Conservation (phyloP, 2,888 invertebrate species). For the Caenorhabditis doughertyi region DNA sequence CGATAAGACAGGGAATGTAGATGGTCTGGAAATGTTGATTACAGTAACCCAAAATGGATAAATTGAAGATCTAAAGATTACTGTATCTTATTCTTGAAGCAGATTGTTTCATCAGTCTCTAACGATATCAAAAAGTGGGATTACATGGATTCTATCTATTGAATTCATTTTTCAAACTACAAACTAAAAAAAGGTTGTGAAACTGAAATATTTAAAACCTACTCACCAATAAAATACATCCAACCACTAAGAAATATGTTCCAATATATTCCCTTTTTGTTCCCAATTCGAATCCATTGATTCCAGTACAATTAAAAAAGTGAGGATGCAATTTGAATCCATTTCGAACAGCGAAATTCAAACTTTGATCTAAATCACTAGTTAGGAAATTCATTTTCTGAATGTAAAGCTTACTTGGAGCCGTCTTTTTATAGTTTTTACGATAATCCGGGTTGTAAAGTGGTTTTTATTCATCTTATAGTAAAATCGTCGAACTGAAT, state of each 20-base stretch:
- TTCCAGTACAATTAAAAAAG: slow-evolving; percentile 11
- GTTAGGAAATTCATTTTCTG: slow-evolving; percentile 14
- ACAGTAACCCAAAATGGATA: no score
- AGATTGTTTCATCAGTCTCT: no score
- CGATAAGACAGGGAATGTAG: slow-evolving; percentile 56
- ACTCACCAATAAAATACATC: slow-evolving; percentile 45
- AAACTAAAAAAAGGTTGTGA: background rate
- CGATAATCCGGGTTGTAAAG: background rate
- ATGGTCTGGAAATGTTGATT: slow-evolving; percentile 40
- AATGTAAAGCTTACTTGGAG: no score
- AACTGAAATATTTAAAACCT: background rate
- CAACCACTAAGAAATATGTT: slow-evolving; percentile 39
- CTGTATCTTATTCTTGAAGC: no score
- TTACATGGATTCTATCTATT: no score
- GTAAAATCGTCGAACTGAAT: background rate
- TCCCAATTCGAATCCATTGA: slow-evolving; percentile 34
- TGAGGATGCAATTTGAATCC: slow-evolving; percentile 10
- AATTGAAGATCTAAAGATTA: no score
- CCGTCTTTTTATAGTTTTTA: background rate
- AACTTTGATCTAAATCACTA: slow-evolving; percentile 34
- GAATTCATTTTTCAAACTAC: no score
- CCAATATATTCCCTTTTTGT: slow-evolving; percentile 46
- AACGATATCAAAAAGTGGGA: no score
- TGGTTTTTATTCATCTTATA: background rate
- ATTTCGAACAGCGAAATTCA: slow-evolving; percentile 23